Evolutionary conservation across 2,888 invertebrate species (phyloP).

Genomic region (Tanypteryx hageni): DNA sequence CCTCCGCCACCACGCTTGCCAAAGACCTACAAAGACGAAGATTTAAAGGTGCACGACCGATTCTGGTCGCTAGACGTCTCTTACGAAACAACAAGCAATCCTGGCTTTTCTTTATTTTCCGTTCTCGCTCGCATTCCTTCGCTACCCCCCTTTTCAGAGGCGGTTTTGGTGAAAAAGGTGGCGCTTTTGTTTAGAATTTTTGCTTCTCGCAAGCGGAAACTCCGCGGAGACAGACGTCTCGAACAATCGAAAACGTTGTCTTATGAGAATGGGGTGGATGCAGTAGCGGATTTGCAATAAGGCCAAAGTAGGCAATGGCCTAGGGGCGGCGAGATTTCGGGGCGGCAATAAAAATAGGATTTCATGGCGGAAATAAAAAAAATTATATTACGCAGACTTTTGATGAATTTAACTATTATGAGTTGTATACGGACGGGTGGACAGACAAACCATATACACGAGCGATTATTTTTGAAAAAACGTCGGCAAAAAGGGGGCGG

Average conservation of each 20-base stretch:
- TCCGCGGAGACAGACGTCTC: background rate
- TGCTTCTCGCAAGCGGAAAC: background rate
- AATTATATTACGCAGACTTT: no score
- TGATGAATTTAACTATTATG: no score
- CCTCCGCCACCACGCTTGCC: constrained; percentile 41
- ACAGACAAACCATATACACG: no score
- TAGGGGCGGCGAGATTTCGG: background rate
- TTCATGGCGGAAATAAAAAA: background rate
- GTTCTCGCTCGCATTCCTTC: background rate
- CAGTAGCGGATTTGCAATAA: no score
- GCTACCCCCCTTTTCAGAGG: background rate
- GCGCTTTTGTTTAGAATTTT: background rate
- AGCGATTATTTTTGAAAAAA: no score
- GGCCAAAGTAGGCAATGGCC: no score
- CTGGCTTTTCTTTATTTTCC: constrained; percentile 4
- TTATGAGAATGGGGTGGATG: background rate
- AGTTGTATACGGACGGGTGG: no score
- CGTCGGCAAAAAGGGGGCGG: no score
- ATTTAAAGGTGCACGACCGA: constrained; percentile 63
- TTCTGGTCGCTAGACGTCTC: constrained; percentile 59
- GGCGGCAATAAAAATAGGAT: background rate
- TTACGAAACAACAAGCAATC: constrained; percentile 37
- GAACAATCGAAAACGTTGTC: background rate
- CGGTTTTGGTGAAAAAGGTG: background rate
- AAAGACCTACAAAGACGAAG: constrained; percentile 64